A percentile compares a stretch with the other conserved stretches of the same genome.
Evolutionary conservation across 2,797 vertebrate genomes (phyloP).

Genomic region (Lateolabrax maculatus): DNA sequence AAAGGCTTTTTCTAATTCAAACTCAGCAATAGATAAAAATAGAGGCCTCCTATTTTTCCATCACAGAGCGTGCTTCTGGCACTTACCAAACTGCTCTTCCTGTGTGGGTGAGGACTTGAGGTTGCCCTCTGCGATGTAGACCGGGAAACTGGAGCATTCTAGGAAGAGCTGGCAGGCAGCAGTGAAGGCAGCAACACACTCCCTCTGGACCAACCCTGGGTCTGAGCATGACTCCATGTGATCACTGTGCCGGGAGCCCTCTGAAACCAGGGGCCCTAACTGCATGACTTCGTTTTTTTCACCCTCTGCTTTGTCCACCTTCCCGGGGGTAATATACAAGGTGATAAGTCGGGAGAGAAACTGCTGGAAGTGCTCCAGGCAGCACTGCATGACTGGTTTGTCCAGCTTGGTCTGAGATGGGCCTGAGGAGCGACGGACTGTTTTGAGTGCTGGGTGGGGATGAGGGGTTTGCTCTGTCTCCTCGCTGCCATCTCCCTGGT

Average conservation of each 20-base stretch:
- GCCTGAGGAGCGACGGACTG: conserved; percentile 78
- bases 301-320: conserved; percentile 67
- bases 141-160: conserved; percentile 98
- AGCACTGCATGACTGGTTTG: conserved; percentile 98
- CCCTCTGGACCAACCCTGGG: conserved; percentile 79
- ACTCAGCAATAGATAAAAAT: not conserved
- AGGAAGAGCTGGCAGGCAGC: conserved; percentile 98
- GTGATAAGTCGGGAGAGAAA: conserved; percentile 94
- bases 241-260: conserved; percentile 74
- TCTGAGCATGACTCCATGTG: conserved; percentile 57
- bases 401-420: conserved; percentile 87
- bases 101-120: conserved; percentile 89
- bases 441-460: conserved; percentile 84
- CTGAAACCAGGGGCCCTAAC: conserved; percentile 77
- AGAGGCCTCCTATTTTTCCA: not conserved
- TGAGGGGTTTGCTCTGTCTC: conserved; percentile 83
- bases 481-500: conserved; percentile 89
- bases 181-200: conserved; percentile 92
- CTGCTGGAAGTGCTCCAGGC: conserved; percentile 95
- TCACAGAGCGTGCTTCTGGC: not conserved
- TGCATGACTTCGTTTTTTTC: conserved; percentile 71
- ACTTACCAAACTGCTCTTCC: conserved; percentile 83
- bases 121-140: conserved; percentile 98
- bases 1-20: not conserved
- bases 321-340: conserved; percentile 89